A percentile compares a stretch with the other conserved stretches of the same genome.
Conservation (phyloP, 2,888 invertebrate species). For the Argyra leucocephala region DNA sequence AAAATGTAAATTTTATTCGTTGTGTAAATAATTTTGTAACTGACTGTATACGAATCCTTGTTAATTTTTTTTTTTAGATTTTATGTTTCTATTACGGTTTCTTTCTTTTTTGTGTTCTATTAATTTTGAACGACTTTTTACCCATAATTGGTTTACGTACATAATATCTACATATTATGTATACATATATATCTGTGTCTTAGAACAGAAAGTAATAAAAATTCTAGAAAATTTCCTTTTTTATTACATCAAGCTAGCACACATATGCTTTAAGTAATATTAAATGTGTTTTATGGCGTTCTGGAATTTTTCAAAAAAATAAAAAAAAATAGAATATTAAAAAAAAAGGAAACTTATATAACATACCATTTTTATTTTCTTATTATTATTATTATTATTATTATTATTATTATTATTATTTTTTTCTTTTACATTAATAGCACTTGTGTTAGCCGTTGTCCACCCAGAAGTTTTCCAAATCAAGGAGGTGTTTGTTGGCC, state of each 20-base stretch:
- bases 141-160: neutral
- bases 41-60: too few species aligned
- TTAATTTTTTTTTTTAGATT: neutral
- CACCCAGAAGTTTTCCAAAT: conserved; percentile 73
- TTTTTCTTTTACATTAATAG: conserved; percentile 43
- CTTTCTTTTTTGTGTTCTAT: neutral
- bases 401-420: conserved; percentile 11
- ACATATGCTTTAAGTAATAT: conserved; percentile 1
- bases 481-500: conserved; percentile 73
- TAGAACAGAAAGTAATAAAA: neutral
- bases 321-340: neutral
- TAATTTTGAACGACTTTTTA: neutral
- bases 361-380: conserved; percentile 8
- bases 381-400: conserved; percentile 2
- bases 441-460: conserved; percentile 75
- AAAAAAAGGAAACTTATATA: neutral
- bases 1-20: too few species aligned
- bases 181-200: neutral
- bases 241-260: neutral
- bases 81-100: neutral
- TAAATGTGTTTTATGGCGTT: neutral
- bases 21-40: too few species aligned
- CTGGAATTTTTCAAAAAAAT: neutral
- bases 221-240: neutral
- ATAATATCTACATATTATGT: neutral